Conservation (phyloP, 2,797 vertebrate genomes). For the Fringilla coelebs region DNA sequence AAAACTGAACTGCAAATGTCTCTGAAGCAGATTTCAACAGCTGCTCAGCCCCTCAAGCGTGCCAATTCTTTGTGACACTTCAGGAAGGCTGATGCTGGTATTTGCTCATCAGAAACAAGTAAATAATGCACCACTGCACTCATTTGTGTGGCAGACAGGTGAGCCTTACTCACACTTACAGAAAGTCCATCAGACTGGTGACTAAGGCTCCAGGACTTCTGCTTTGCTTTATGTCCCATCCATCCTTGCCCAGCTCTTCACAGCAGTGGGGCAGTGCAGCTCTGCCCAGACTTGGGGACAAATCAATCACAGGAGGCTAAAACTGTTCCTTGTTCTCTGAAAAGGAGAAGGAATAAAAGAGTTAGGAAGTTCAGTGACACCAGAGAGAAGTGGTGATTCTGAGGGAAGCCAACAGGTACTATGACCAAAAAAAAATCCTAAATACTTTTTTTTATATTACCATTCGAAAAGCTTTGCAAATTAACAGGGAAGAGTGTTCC, state of each 20-base stretch:
- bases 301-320: neutral
- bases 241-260: slow-evolving; percentile 14
- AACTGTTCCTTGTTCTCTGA: neutral
- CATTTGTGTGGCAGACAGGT: neutral
- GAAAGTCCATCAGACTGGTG: slow-evolving; percentile 17
- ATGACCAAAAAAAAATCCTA: neutral
- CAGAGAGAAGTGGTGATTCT: neutral
- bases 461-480: neutral
- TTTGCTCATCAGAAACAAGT: neutral
- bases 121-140: neutral
- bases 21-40: neutral
- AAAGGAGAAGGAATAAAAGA: neutral
- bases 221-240: slow-evolving; percentile 26
- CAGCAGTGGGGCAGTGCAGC: neutral
- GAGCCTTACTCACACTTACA: neutral
- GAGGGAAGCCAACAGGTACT: neutral
- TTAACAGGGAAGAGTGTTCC: neutral
- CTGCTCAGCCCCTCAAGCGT: neutral
- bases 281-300: neutral
- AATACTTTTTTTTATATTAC: neutral
- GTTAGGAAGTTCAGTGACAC: neutral
- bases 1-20: neutral
- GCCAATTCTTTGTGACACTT: neutral
- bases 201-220: slow-evolving; percentile 21
- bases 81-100: neutral